Conservation (phyloP, 1,140 invertebrate genomes). For the Semibalanus balanoides region DNA sequence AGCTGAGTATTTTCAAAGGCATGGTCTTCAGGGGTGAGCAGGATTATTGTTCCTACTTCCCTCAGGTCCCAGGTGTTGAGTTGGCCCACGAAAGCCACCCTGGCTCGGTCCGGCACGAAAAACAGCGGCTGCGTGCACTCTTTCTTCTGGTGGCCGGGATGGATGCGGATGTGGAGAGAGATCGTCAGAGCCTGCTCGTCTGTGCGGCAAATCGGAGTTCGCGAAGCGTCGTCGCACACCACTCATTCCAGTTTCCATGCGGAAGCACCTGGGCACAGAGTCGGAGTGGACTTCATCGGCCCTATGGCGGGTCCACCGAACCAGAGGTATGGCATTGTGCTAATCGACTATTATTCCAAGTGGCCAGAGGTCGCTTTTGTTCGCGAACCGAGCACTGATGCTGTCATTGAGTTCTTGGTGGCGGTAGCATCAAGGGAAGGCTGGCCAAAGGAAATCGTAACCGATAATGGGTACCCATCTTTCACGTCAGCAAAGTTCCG, state of each 20-base stretch:
- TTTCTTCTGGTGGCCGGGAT: conserved; percentile 19
- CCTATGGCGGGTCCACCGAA: conserved; percentile 10
- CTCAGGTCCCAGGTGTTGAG: not conserved
- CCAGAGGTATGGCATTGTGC: conserved; percentile 9
- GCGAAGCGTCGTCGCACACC: conserved; percentile 9
- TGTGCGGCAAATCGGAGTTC: too few species aligned
- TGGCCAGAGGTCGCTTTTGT: conserved; percentile 14
- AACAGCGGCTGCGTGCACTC: conserved; percentile 14
- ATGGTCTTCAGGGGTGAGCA: conserved; percentile 3
- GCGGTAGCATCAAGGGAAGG: conserved; percentile 12
- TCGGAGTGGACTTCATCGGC: conserved; percentile 12
- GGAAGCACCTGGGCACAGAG: conserved; percentile 7
- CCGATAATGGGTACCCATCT: conserved; percentile 17
- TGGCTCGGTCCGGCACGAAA: conserved; percentile 16
- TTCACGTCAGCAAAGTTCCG: conserved; percentile 13
- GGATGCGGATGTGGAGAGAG: conserved; percentile 16
- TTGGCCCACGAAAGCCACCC: conserved; percentile 13
- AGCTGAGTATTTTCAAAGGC: not conserved
- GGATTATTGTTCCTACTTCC: conserved; percentile 7
- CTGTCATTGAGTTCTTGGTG: conserved; percentile 14
- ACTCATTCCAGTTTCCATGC: conserved; percentile 5
- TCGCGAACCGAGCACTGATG: conserved; percentile 3
- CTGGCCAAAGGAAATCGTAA: conserved; percentile 8
- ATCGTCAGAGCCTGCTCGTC: conserved; percentile 11
- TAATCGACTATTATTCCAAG: conserved; percentile 15